Evolutionary conservation across 1,140 invertebrate genomes (phyloP).

Genomic region (Sycobia sp.): DNA sequence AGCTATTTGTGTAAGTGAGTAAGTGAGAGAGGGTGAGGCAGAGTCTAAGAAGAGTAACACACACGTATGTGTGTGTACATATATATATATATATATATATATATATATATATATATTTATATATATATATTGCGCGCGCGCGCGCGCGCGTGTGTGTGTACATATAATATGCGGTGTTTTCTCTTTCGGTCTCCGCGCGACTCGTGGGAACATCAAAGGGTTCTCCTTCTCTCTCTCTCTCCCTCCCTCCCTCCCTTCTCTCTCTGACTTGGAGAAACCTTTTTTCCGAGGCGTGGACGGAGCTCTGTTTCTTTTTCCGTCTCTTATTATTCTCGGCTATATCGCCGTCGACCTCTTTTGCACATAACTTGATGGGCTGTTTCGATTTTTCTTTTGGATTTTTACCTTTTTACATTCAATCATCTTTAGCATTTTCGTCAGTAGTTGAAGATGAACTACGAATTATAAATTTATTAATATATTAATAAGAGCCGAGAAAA

Average conservation of each 20-base stretch:
- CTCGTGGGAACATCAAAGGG: slow-evolving; percentile 32
- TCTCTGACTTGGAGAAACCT: not conserved
- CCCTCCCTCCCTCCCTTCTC: not conserved
- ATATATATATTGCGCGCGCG: slow-evolving; percentile 6
- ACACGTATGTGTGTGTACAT: too few species aligned
- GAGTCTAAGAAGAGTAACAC: too few species aligned
- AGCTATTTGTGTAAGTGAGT: too few species aligned
- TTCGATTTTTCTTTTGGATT: slow-evolving; percentile 11
- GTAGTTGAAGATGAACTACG: too few species aligned
- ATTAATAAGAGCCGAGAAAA: too few species aligned
- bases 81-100: too few species aligned
- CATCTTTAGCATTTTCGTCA: slow-evolving; percentile 1
- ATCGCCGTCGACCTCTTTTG: slow-evolving; percentile 31
- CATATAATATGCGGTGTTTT: slow-evolving; percentile 24
- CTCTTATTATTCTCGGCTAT: not conserved
- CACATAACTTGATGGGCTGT: not conserved
- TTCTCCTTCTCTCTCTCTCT: slow-evolving; percentile 4
- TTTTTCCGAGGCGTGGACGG: slow-evolving; percentile 29
- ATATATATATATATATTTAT: not conserved
- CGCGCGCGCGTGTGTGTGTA: not conserved
- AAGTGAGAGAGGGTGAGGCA: too few species aligned
- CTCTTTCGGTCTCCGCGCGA: slow-evolving; percentile 21
- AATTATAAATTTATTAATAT: too few species aligned
- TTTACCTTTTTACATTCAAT: slow-evolving; percentile 3
- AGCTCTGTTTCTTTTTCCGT: slow-evolving; percentile 16